Evolutionary conservation across 2,797 vertebrate species (phyloP).

Genomic region (Lagocephalus sceleratus): DNA sequence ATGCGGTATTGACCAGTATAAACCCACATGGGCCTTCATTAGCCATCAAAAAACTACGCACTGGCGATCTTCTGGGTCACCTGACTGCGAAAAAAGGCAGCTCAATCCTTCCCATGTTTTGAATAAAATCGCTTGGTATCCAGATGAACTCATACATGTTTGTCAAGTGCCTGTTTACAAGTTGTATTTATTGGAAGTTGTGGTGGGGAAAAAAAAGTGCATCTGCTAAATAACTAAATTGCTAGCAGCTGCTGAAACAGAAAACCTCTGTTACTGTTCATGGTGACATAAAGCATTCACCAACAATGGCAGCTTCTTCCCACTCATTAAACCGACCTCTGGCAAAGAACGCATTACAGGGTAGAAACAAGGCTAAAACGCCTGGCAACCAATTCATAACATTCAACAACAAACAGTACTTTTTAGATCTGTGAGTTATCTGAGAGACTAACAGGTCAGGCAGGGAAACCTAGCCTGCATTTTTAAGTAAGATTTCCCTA

Average conservation of each 20-base stretch:
- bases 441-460: too few relatives aligned
- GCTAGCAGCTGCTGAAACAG: slow-evolving; percentile 40
- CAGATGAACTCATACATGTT: not conserved
- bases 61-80: too few relatives aligned
- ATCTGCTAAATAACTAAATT: slow-evolving; percentile 18
- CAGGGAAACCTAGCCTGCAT: too few relatives aligned
- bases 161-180: slow-evolving; percentile 4
- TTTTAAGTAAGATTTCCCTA: too few relatives aligned
- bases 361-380: slow-evolving; percentile 28
- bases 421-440: too few relatives aligned
- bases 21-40: slow-evolving; percentile 6
- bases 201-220: slow-evolving; percentile 3
- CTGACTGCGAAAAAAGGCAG: not conserved
- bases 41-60: too few relatives aligned
- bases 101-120: not conserved
- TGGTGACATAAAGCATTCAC: not conserved
- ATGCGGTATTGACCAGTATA: slow-evolving; percentile 1
- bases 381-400: slow-evolving; percentile 18
- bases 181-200: slow-evolving; percentile 13
- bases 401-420: not conserved
- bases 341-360: slow-evolving; percentile 26
- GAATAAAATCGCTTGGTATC: too few relatives aligned
- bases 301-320: slow-evolving; percentile 26
- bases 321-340: slow-evolving; percentile 37
- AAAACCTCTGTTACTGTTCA: slow-evolving; percentile 38